Percentiles rank a stretch among this genome's conserved stretches.
Conservation (phyloP, 2,797 vertebrate species). For the Agapornis canus region DNA sequence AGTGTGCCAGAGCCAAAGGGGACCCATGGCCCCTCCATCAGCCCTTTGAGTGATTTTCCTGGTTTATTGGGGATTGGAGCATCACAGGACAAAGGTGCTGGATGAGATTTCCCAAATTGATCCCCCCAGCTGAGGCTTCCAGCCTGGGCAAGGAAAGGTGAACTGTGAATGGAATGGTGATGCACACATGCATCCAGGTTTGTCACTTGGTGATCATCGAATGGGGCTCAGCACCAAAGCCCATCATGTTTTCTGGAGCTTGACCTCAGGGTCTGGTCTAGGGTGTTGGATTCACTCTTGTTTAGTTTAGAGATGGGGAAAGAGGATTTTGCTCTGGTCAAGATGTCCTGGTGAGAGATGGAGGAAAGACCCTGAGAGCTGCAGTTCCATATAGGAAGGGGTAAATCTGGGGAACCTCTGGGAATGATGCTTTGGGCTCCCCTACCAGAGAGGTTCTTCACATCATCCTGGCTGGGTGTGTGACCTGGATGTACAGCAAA, state of each 20-base stretch:
- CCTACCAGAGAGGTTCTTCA: neutral
- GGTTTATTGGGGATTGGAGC: neutral
- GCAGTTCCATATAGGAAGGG: neutral
- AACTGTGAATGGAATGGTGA: neutral
- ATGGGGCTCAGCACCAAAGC: neutral
- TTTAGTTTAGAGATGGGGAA: neutral
- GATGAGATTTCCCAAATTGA: neutral
- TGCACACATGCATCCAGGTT: accelerated
- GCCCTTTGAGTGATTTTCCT: neutral
- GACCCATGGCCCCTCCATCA: neutral
- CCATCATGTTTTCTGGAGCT: neutral
- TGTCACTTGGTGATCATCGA: accelerated
- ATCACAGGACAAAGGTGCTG: accelerated
- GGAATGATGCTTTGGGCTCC: neutral
- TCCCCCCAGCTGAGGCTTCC: neutral
- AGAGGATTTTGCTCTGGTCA: accelerated
- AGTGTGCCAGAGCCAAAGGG: accelerated
- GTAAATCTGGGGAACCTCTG: neutral
- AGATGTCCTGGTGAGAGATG: neutral
- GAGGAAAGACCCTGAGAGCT: neutral
- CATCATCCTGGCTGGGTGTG: neutral
- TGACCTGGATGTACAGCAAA: neutral
- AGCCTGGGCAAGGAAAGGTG: neutral
- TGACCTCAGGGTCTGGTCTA: neutral
- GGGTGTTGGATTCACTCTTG: neutral